A percentile compares a stretch with the other conserved stretches of the same genome.
These are phyloP conservation scores for Ophonus ardosiacus DNA, from an alignment of 2,888 invertebrate species.

Conservation along the genomic window DNA sequence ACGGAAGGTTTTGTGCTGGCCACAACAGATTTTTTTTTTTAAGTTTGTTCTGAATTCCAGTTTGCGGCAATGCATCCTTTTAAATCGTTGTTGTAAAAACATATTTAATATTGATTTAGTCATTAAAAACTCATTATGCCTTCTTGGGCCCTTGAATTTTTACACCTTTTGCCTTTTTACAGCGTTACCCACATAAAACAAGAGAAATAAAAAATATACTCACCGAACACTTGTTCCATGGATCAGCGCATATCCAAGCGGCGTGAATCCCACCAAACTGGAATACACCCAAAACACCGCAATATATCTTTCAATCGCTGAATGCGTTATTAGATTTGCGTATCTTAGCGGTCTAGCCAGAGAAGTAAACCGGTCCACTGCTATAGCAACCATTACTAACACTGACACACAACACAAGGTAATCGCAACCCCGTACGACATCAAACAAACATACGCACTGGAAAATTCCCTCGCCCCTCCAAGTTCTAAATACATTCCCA, in stretches of 20 bases:
- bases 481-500: slow-evolving; percentile 79
- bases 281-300: slow-evolving; percentile 80
- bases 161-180: background rate
- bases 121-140: too few relatives aligned
- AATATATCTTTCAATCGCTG: slow-evolving; percentile 79
- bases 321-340: slow-evolving; percentile 81
- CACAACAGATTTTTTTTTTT: too few relatives aligned
- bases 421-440: slow-evolving; percentile 79
- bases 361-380: slow-evolving; percentile 80
- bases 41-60: too few relatives aligned
- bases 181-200: too few relatives aligned
- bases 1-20: too few relatives aligned
- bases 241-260: slow-evolving; percentile 76
- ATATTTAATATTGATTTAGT: too few relatives aligned
- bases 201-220: slow-evolving; percentile 54
- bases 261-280: slow-evolving; percentile 78
- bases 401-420: slow-evolving; percentile 80
- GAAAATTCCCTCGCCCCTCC: slow-evolving; percentile 75
- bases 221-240: slow-evolving; percentile 71
- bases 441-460: slow-evolving; percentile 76
- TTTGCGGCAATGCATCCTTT: too few relatives aligned
- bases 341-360: slow-evolving; percentile 81
- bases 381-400: slow-evolving; percentile 80
- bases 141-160: background rate
- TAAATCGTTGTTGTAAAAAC: too few relatives aligned